phyloP scores from a whole-genome alignment of 2,797 vertebrate species.

The Pelobates cultripes region DNA sequence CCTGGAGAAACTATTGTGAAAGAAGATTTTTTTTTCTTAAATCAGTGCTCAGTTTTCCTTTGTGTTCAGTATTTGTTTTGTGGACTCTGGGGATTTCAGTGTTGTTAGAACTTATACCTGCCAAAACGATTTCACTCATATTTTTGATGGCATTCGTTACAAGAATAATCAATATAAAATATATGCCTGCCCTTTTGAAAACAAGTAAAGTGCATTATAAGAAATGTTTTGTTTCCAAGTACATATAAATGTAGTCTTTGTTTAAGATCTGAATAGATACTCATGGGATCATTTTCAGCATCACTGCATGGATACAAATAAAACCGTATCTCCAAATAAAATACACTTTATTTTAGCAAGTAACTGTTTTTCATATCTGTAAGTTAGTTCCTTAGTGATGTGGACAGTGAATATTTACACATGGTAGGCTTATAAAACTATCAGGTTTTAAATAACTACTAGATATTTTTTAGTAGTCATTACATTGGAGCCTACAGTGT shows the following conservation, averaged over 20 bases:
- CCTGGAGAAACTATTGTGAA: too few species aligned
- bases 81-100: conserved; percentile 28
- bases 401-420: too few species aligned
- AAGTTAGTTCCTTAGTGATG: too few species aligned
- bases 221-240: conserved; percentile 31
- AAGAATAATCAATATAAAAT: conserved; percentile 48
- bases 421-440: too few species aligned
- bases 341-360: not conserved
- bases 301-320: conserved; percentile 36
- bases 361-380: not conserved
- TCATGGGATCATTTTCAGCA: conserved; percentile 46
- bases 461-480: too few species aligned
- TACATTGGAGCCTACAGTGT: too few species aligned
- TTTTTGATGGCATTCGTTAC: conserved; percentile 36
- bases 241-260: conserved; percentile 21
- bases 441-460: too few species aligned
- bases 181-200: conserved; percentile 39
- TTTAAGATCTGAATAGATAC: conserved; percentile 32
- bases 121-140: conserved; percentile 43
- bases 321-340: conserved; percentile 17
- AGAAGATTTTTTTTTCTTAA: too few species aligned
- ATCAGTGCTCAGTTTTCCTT: not conserved
- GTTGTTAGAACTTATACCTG: conserved; percentile 37
- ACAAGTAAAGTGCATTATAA: conserved; percentile 51
- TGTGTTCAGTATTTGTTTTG: conserved; percentile 15